Percentiles rank a stretch among this genome's conserved stretches.
Conservation (phyloP, 1,140 invertebrate species). For the Ceratitis capitata region DNA sequence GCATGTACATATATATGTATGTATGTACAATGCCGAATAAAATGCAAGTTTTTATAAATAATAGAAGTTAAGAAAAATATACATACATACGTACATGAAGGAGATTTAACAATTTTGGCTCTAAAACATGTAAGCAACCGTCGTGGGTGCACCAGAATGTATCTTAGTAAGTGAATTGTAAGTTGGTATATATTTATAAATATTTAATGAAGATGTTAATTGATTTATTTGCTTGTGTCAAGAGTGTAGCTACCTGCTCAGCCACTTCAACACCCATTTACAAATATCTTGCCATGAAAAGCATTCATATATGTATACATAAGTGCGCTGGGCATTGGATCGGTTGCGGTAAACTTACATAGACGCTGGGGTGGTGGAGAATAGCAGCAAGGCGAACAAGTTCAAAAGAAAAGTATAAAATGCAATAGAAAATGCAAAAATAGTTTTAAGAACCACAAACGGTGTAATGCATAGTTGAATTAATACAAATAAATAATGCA, state of each 20-base stretch:
- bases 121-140: background rate
- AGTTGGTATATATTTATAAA: background rate
- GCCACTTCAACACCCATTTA: background rate
- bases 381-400: background rate
- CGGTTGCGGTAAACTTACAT: background rate
- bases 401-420: background rate
- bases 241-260: background rate
- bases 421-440: background rate
- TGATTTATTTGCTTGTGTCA: constrained; percentile 1
- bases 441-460: background rate
- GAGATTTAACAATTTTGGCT: background rate
- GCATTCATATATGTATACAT: background rate
- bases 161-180: background rate
- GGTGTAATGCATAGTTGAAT: background rate
- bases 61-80: background rate
- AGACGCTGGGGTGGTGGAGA: background rate
- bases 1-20: background rate
- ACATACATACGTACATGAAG: background rate
- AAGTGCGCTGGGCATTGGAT: background rate
- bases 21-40: too few species aligned
- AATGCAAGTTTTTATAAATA: too few species aligned
- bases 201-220: background rate
- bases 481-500: constrained; percentile 11
- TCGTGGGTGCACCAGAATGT: background rate
- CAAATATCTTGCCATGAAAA: background rate